Evolutionary conservation across 2,113 vertebrate species (phyloP).

Genomic region (Tetraodon nigroviridis): DNA sequence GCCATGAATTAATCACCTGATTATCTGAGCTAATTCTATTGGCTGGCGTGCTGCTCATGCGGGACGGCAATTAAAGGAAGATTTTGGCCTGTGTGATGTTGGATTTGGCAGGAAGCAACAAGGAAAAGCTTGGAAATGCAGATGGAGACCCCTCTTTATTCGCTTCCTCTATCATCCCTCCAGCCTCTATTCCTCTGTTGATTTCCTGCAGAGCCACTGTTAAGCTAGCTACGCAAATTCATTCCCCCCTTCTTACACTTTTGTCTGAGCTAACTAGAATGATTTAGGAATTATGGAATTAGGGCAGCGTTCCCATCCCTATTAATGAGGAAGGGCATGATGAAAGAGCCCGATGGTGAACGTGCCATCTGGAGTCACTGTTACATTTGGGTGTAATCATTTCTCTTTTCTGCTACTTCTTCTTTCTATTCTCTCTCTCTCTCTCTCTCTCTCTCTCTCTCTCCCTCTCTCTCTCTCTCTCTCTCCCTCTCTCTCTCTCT

Average conservation of each 20-base stretch:
- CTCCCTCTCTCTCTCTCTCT: constrained; percentile 11
- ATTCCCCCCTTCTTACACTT: constrained; percentile 48
- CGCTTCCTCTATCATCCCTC: constrained; percentile 11
- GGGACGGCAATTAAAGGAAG: constrained; percentile 42
- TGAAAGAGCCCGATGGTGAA: constrained; percentile 68
- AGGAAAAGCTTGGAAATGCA: constrained; percentile 53
- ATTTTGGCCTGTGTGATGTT: constrained; percentile 53
- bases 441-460: constrained; percentile 12
- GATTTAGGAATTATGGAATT: constrained; percentile 72
- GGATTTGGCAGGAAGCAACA: constrained; percentile 53
- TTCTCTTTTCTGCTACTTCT: constrained; percentile 24
- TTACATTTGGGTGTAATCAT: constrained; percentile 52
- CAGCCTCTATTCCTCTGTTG: constrained; percentile 30
- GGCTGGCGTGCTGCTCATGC: constrained; percentile 16
- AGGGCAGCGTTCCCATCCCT: constrained; percentile 66
- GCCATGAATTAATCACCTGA: constrained; percentile 54
- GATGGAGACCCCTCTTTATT: constrained; percentile 48
- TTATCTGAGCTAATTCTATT: constrained; percentile 53
- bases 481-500: constrained; percentile 12
- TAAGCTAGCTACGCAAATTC: constrained; percentile 48
- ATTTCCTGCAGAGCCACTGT: constrained; percentile 44
- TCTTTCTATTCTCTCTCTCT: not conserved
- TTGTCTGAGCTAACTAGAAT: constrained; percentile 60
- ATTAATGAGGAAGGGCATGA: constrained; percentile 68
- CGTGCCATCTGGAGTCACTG: constrained; percentile 62